Conservation (phyloP, 2,113 vertebrate species). For the Jacana jacana region DNA sequence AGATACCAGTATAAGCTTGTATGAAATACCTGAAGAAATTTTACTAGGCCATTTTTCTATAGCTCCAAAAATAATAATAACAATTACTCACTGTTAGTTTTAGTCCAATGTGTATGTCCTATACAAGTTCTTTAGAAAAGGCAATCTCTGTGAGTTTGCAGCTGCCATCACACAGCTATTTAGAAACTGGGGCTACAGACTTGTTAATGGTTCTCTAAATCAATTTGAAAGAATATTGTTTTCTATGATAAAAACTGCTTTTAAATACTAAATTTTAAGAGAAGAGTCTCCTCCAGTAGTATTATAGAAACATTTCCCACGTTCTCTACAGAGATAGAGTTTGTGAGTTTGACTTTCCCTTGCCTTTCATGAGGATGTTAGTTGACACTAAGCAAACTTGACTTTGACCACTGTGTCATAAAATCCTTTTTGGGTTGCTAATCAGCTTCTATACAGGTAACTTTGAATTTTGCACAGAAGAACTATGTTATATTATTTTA, state of each 20-base stretch:
- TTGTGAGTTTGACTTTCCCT: not conserved
- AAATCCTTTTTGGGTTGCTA: not conserved
- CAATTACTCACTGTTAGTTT: accelerated
- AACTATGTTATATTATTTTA: not conserved
- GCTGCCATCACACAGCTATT: not conserved
- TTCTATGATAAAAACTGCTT: not conserved
- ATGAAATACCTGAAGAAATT: not conserved
- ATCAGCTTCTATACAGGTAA: not conserved
- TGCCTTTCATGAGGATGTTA: not conserved
- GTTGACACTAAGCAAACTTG: not conserved
- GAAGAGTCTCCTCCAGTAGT: not conserved
- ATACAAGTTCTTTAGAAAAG: not conserved
- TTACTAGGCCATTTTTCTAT: not conserved
- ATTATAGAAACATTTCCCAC: not conserved
- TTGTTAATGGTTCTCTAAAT: not conserved
- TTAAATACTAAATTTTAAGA: not conserved
- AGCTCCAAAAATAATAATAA: not conserved
- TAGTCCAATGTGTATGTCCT: accelerated
- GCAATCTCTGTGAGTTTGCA: not conserved
- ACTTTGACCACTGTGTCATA: not conserved
- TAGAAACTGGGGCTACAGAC: not conserved
- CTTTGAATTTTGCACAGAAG: not conserved
- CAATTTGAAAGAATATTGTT: not conserved
- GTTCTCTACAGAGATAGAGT: not conserved
- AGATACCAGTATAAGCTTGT: not conserved